Evolutionary conservation across 1,140 invertebrate species (phyloP).

Genomic region (Atta texana): DNA sequence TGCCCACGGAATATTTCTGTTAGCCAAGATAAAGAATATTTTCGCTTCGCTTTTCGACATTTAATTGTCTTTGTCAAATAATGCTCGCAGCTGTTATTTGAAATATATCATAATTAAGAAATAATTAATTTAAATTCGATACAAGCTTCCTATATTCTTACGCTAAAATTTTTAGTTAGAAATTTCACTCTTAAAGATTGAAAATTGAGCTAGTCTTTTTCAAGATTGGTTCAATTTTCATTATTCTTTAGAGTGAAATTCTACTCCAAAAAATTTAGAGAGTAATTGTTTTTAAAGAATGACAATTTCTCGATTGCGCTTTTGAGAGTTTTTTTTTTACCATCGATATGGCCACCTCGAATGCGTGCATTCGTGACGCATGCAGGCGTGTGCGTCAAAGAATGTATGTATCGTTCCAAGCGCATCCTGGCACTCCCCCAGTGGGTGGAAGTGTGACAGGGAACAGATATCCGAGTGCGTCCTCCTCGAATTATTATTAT

Average conservation of each 20-base stretch:
- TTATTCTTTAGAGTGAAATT: too few relatives aligned
- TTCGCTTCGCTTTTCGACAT: background rate
- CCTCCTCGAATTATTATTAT: constrained; percentile 72
- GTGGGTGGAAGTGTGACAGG: constrained; percentile 79
- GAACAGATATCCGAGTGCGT: constrained; percentile 79
- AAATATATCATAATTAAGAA: background rate
- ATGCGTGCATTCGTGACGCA: constrained; percentile 33
- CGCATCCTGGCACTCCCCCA: constrained; percentile 86
- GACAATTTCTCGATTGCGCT: background rate
- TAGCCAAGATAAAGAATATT: background rate
- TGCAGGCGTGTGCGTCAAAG: constrained; percentile 49
- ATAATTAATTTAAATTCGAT: background rate
- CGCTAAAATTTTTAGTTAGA: background rate
- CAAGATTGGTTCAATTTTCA: too few relatives aligned
- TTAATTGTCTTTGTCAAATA: background rate
- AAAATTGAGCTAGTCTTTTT: too few relatives aligned
- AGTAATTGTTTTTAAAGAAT: too few relatives aligned
- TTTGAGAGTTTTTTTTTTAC: background rate
- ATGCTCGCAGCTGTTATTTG: background rate
- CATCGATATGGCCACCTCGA: background rate
- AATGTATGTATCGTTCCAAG: constrained; percentile 83
- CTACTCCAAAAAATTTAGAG: too few relatives aligned
- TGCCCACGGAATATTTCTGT: background rate
- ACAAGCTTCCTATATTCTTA: background rate
- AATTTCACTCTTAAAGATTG: too few relatives aligned